phyloP scores from a whole-genome alignment of 2,113 vertebrate genomes.

The Gymnarchus niloticus region DNA sequence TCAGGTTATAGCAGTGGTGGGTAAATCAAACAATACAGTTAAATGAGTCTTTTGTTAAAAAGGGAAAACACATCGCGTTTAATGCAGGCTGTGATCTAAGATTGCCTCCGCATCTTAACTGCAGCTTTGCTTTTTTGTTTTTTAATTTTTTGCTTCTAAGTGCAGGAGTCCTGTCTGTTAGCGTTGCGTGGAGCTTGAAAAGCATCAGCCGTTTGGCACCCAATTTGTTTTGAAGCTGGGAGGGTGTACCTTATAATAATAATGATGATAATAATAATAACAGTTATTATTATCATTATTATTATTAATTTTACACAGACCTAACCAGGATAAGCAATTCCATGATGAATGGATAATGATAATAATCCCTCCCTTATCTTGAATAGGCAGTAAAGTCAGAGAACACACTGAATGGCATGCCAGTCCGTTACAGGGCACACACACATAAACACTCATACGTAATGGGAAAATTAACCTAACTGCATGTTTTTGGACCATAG shows the following conservation, averaged over 20 bases:
- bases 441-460: not conserved
- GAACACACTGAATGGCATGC: not conserved
- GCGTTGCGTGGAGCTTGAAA: not conserved
- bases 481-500: not conserved
- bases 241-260: too few relatives aligned
- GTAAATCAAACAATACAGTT: not conserved
- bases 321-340: too few relatives aligned
- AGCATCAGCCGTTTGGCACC: not conserved
- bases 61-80: not conserved
- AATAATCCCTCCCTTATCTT: too few relatives aligned
- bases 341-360: too few relatives aligned
- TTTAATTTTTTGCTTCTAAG: not conserved
- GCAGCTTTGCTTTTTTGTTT: not conserved
- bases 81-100: not conserved
- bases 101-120: not conserved
- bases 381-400: too few relatives aligned
- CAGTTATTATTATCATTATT: too few relatives aligned
- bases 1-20: not conserved
- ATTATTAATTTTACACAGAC: too few relatives aligned
- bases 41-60: too few relatives aligned
- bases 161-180: not conserved
- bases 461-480: not conserved
- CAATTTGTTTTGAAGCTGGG: not conserved
- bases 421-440: not conserved
- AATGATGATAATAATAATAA: too few relatives aligned